These are phyloP conservation scores for Macrostomum lignano DNA, from an alignment of 1,140 invertebrate species.

Conservation along the genomic window DNA sequence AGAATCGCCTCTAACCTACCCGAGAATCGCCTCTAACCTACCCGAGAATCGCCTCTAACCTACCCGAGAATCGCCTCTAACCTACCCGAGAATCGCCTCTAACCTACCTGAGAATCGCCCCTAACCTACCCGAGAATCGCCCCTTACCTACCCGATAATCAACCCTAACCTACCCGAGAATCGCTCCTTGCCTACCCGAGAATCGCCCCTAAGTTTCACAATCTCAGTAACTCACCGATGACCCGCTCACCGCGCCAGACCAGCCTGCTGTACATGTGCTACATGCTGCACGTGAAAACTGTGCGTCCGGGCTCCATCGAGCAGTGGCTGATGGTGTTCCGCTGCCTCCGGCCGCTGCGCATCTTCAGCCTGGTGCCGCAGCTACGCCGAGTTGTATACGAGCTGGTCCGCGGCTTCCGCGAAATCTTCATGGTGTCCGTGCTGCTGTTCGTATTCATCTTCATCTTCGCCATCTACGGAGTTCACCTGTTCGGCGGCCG, in stretches of 20 bases:
- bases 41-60: too few species aligned
- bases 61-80: too few species aligned
- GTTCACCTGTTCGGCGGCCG: conserved; percentile 84
- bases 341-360: conserved; percentile 70
- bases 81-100: too few species aligned
- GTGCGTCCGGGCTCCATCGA: conserved; percentile 39
- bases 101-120: too few species aligned
- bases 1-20: too few species aligned
- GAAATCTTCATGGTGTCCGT: conserved; percentile 90
- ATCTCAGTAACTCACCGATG: too few species aligned
- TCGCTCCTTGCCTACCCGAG: too few species aligned
- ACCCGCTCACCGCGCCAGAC: background rate
- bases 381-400: conserved; percentile 95
- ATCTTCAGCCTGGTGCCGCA: conserved; percentile 95
- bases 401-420: conserved; percentile 90
- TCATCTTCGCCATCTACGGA: conserved; percentile 92
- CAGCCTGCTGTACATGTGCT: background rate
- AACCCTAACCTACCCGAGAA: too few species aligned
- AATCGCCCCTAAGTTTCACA: too few species aligned
- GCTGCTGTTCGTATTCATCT: conserved; percentile 83
- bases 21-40: too few species aligned
- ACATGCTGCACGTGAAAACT: conserved; percentile 1
- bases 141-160: too few species aligned
- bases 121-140: too few species aligned
- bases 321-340: conserved; percentile 73